These are phyloP conservation scores for Chloroclysta siterata DNA, from an alignment of 2,888 invertebrate species.

Conservation along the genomic window DNA sequence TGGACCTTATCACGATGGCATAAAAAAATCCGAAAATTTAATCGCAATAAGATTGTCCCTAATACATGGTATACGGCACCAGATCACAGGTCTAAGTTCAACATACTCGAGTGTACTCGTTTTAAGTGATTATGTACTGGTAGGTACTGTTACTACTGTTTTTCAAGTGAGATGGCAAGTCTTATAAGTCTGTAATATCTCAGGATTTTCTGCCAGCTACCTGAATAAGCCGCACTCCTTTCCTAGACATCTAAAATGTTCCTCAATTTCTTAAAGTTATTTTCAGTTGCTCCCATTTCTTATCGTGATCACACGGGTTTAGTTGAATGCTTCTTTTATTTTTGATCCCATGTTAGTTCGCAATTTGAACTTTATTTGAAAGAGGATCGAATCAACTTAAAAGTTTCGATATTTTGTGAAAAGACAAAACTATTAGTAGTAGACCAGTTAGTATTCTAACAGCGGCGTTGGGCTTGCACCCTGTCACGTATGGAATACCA, in stretches of 20 bases:
- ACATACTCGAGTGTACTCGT: too few species aligned
- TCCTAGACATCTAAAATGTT: conserved; percentile 18
- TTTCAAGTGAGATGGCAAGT: conserved; percentile 14
- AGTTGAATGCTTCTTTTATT: conserved; percentile 11
- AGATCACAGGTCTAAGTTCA: too few species aligned
- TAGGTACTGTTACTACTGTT: neutral
- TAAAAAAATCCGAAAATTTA: too few species aligned
- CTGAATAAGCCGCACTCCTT: conserved; percentile 21
- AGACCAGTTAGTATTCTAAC: too few species aligned
- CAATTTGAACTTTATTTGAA: conserved; percentile 11
- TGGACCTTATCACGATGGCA: too few species aligned
- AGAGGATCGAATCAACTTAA: neutral
- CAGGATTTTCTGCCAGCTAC: conserved; percentile 22
- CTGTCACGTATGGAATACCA: too few species aligned
- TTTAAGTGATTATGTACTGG: too few species aligned
- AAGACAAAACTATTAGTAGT: neutral
- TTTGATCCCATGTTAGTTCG: conserved; percentile 9
- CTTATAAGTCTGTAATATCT: conserved; percentile 25
- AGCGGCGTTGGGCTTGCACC: too few species aligned
- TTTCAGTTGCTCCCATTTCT: conserved; percentile 10
- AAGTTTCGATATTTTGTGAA: neutral
- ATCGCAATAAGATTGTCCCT: too few species aligned
- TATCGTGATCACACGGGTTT: conserved; percentile 15
- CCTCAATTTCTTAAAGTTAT: conserved; percentile 20
- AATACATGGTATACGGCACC: too few species aligned